Conservation (phyloP, 2,113 vertebrate genomes). For the Xiphophorus maculatus region DNA sequence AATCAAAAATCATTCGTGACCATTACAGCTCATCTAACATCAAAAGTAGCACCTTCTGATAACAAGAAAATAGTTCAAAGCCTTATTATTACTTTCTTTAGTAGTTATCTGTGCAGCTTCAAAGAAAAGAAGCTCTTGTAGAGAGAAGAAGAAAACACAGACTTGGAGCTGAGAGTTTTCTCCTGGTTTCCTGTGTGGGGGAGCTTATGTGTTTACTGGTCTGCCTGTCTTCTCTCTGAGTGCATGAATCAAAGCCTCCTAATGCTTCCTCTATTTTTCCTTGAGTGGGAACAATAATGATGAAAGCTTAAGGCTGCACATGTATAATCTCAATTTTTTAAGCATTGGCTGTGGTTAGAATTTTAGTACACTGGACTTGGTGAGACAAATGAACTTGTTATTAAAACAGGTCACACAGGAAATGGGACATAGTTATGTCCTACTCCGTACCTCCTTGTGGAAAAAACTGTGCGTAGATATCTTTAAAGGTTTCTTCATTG, state of each 20-base stretch:
- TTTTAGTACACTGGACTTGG: neutral
- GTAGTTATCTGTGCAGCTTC: constrained; percentile 21
- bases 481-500: constrained; percentile 98
- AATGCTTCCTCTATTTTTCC: constrained; percentile 37
- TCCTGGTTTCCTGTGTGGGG: constrained; percentile 26
- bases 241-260: constrained; percentile 58
- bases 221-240: constrained; percentile 32
- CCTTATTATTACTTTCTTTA: neutral
- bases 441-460: constrained; percentile 95
- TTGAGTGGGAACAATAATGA: constrained; percentile 32
- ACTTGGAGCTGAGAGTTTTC: constrained; percentile 29
- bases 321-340: neutral
- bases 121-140: constrained; percentile 24
- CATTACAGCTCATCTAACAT: neutral
- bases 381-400: neutral
- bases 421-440: constrained; percentile 53
- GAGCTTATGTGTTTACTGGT: constrained; percentile 27
- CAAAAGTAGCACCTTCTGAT: neutral
- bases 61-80: constrained; percentile 14
- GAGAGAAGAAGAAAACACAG: constrained; percentile 11
- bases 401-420: neutral
- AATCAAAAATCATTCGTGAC: neutral
- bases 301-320: constrained; percentile 18
- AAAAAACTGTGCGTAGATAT: constrained; percentile 97
- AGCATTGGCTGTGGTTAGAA: neutral